Percentiles rank a stretch among this genome's conserved stretches.
Conservation (phyloP, 2,113 vertebrate species). For the Coracopsis vasa region DNA sequence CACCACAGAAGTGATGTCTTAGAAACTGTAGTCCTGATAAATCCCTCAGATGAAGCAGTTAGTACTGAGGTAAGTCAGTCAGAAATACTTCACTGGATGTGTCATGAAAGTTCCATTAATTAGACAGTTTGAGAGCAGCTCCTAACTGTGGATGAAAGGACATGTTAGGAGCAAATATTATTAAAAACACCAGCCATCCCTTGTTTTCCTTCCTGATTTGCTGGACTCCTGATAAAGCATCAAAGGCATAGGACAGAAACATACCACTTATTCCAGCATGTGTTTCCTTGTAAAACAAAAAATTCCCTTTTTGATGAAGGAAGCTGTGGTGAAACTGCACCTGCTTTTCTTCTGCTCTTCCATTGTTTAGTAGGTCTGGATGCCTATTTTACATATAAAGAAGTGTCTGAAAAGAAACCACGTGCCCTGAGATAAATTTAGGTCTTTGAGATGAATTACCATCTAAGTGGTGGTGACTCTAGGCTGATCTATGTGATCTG, state of each 20-base stretch:
- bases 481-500: not conserved
- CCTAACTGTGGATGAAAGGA: not conserved
- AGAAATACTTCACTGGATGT: not conserved
- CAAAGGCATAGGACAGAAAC: not conserved
- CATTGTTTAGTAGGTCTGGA: not conserved
- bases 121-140: not conserved
- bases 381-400: not conserved
- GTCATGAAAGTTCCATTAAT: not conserved
- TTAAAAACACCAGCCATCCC: not conserved
- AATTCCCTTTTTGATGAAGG: not conserved
- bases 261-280: not conserved
- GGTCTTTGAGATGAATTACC: not conserved
- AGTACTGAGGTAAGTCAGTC: constrained; percentile 87
- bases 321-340: not conserved
- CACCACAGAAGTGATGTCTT: constrained; percentile 94
- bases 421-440: not conserved
- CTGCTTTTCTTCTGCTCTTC: not conserved
- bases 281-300: not conserved
- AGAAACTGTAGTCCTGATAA: constrained; percentile 96
- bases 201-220: not conserved
- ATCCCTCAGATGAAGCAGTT: constrained; percentile 95
- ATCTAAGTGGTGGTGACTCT: not conserved
- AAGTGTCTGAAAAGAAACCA: not conserved
- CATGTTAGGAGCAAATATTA: not conserved
- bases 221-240: not conserved